Conservation (phyloP, 2,888 invertebrate genomes). For the Mesorhabditis belari region DNA sequence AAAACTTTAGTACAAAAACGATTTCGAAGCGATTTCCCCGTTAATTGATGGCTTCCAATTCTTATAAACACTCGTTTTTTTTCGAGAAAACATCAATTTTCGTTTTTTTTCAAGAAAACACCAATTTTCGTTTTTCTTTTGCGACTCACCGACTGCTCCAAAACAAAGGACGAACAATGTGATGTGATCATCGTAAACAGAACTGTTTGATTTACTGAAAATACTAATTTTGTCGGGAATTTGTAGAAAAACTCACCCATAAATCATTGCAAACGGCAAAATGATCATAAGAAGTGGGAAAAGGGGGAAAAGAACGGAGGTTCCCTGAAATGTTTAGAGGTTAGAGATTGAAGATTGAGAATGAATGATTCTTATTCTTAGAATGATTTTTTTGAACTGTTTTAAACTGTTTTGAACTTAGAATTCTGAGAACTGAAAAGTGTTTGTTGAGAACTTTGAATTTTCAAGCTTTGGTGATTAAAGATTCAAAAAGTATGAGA, state of each 20-base stretch:
- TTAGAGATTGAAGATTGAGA: no score
- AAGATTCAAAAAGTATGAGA: no score
- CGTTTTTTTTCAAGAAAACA: conserved; percentile 65
- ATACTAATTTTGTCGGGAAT: background rate
- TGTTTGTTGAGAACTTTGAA: background rate
- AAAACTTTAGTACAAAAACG: no score
- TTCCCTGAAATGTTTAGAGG: conserved; percentile 24
- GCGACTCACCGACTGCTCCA: conserved; percentile 70
- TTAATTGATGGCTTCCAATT: no score
- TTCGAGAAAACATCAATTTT: background rate
- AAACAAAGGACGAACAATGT: conserved; percentile 86
- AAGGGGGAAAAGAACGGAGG: conserved; percentile 82
- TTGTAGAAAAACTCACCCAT: conserved; percentile 64
- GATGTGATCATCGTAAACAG: conserved; percentile 70
- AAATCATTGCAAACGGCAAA: conserved; percentile 84
- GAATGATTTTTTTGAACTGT: background rate
- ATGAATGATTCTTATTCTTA: background rate
- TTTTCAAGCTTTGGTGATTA: no score
- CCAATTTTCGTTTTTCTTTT: conserved; percentile 14
- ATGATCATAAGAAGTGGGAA: conserved; percentile 85
- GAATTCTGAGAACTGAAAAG: background rate
- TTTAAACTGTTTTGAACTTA: background rate
- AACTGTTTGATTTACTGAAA: conserved; percentile 56
- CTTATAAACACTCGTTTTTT: background rate
- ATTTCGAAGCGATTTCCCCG: no score